Evolutionary conservation across 1,140 invertebrate species (phyloP), one percentile per base, ranked within the genome.

Genomic region (Geopemphigus sp.): DNA sequence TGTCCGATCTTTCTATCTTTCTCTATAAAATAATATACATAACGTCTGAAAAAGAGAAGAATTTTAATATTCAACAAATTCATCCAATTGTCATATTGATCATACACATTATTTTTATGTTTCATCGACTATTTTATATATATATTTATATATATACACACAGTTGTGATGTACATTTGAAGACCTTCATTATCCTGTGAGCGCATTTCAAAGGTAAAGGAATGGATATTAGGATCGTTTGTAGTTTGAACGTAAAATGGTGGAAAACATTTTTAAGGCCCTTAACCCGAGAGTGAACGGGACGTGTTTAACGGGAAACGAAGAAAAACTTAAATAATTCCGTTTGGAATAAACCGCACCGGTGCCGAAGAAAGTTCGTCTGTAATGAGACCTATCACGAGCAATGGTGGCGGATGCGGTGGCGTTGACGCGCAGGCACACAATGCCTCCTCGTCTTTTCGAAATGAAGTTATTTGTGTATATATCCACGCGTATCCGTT

Each of bases 191-290:
- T 53, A 26, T 19, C 45, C 10, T 19, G 47, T 53, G 47, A 19
- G n/a, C 11, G 14, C 19, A 39, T 29, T 72, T 19, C 50, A 72
- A 72, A 72, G 24, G 68, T 54, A 72, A 54, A 72, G 11, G 47
- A 54, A 72, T n/a, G 12, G 68, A 72, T 70, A 50, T 53, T 29
- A 72, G 24, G 24, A 72, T 72, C 50, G 50, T 72, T 72, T 72
- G 68, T 72, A 72, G 68, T 72, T 54, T 29, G 26, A 72, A 72
- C 10, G 47, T 14, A 24, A 54, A 72, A 54, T 39, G 24, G 29
- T 8, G 68, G 15, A 14, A 29, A 54, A 72, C 24, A 72, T 72
- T 72, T 72, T 54, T 72, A 72, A 72, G 68, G 68, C 53, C 47
- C 47, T 50, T 19, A 29, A 5, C 11, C 17, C 66, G 24, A 22